phyloP scores from a whole-genome alignment of 1,140 invertebrate species.

The Leptonema lineaticorne region DNA sequence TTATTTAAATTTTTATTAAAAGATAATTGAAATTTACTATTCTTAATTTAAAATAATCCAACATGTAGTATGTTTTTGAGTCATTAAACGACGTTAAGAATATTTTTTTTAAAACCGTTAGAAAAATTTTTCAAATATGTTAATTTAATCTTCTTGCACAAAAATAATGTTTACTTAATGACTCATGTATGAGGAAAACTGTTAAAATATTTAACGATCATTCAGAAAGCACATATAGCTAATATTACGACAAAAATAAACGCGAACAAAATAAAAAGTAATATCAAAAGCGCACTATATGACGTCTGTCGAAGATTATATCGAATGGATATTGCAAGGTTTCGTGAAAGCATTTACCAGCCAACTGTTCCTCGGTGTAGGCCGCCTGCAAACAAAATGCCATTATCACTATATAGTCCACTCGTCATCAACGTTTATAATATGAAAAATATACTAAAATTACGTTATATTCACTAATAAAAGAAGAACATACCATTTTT shows the following conservation, averaged over 20 bases:
- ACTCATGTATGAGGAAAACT: too few relatives aligned
- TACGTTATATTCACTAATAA: background rate
- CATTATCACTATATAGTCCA: background rate
- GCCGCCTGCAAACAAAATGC: slow-evolving; percentile 64
- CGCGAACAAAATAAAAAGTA: background rate
- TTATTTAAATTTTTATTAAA: too few relatives aligned
- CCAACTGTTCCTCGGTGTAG: slow-evolving; percentile 86
- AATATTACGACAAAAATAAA: background rate
- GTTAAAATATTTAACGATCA: too few relatives aligned
- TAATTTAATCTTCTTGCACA: too few relatives aligned
- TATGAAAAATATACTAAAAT: background rate
- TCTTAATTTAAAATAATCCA: too few relatives aligned
- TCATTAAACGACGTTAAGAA: too few relatives aligned
- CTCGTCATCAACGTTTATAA: background rate
- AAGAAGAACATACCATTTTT: slow-evolving; percentile 19
- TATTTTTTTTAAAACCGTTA: too few relatives aligned
- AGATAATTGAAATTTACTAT: too few relatives aligned
- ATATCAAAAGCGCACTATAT: background rate
- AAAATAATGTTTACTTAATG: too few relatives aligned
- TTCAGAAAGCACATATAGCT: too few relatives aligned
- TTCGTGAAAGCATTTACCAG: slow-evolving; percentile 66
- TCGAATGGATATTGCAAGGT: slow-evolving; percentile 42
- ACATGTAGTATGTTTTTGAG: too few relatives aligned
- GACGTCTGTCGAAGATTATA: slow-evolving; percentile 37
- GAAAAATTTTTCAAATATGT: too few relatives aligned